Base-by-base conservation (phyloP, 2,888 invertebrate genomes). In the Acronicta aceris region DNA sequence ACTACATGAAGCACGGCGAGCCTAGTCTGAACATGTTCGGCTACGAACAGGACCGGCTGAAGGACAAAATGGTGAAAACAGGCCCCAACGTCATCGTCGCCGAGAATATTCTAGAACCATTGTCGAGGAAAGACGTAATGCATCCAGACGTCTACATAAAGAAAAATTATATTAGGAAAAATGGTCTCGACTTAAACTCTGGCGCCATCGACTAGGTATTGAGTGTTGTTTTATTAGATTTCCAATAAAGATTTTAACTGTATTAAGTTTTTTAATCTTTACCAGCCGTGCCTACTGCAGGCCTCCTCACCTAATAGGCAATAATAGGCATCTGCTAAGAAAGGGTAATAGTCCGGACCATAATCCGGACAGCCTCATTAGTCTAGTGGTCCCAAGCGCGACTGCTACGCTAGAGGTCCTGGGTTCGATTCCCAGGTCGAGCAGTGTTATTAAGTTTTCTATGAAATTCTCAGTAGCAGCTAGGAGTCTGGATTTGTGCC, bases 81-180 rank as follows among this genome's bases (percentile, higher is more conserved):
- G 87, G 87, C 0, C 84, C 87, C 0, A 87, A 76, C 49, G 84
- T 85, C 0, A 68, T 88, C 0, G 76, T 88, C 0, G 84, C 88
- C 1, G 87, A 89, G 0, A 78, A 75, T 15, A 52, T 81, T 0
- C 33, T 83, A 12, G 87, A 87, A 6, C 84, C 83, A n/a, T 64
- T 56, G 0, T 64, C 76, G 0, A 81, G 91, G 12, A 87, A 85
- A n/a, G 89, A 89, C 13, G 88, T 93, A 0, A 25, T 92, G 27
- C 92, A 90, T 38, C 88, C 93, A 0, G 92, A 94, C 41, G 82
- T 93, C 1, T 92, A 91, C 56, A 92, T 93, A 8, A 92, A 90
- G 67, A 92, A 89, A 65, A 91, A 89, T 43, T 88, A 73, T 54
- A 65, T 84, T 0, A 83, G 87, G 47, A 86, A 85, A 60, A 82